A percentile compares a stretch with the other conserved stretches of the same genome.
Conservation (phyloP, 2,113 vertebrate genomes). For the Vireo altiloquus region DNA sequence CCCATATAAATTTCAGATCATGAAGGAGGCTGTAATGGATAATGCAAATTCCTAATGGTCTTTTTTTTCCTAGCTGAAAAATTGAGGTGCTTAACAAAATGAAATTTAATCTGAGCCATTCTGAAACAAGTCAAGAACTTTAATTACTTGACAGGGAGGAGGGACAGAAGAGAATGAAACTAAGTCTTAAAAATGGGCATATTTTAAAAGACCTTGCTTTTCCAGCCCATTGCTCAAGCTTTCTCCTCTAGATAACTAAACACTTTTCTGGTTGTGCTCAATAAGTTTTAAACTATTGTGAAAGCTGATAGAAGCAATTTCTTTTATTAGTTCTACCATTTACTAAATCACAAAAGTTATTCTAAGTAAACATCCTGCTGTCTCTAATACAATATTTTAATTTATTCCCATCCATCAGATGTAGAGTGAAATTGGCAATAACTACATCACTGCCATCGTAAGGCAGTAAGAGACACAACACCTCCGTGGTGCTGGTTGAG, state of each 20-base stretch:
- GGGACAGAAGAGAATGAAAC: conserved; percentile 30
- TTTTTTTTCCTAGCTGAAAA: conserved; percentile 71
- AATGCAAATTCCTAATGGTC: conserved; percentile 75
- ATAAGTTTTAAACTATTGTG: conserved; percentile 62
- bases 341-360: conserved; percentile 53
- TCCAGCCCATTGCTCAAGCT: conserved; percentile 38
- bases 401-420: conserved; percentile 10
- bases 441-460: background rate
- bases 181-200: conserved; percentile 54
- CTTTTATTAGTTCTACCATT: conserved; percentile 59
- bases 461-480: background rate
- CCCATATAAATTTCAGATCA: conserved; percentile 79
- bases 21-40: conserved; percentile 72
- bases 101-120: conserved; percentile 76
- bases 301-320: conserved; percentile 49
- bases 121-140: conserved; percentile 75
- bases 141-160: conserved; percentile 71
- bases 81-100: conserved; percentile 76
- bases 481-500: background rate
- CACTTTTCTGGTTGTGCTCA: conserved; percentile 49
- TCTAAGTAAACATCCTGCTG: conserved; percentile 58
- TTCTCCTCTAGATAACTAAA: conserved; percentile 48
- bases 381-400: conserved; percentile 44
- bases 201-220: conserved; percentile 68
- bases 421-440: background rate